These are phyloP conservation scores for Galerucella calmariensis DNA, from an alignment of 2,888 invertebrate genomes.

Conservation along the genomic window DNA sequence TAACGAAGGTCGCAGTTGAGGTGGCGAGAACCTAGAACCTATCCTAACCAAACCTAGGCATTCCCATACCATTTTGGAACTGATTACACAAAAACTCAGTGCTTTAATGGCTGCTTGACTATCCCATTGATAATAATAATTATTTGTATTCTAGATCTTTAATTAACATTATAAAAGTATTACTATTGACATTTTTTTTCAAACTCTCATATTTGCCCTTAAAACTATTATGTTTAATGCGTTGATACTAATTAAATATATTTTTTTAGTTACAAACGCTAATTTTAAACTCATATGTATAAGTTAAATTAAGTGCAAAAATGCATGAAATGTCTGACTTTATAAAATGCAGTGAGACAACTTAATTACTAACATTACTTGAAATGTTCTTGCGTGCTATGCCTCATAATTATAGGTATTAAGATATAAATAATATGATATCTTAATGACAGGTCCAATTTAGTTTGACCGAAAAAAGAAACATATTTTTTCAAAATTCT, in stretches of 20 bases:
- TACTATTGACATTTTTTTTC: too few relatives aligned
- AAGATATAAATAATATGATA: constrained; percentile 39
- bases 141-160: too few relatives aligned
- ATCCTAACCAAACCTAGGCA: too few relatives aligned
- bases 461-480: background rate
- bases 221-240: background rate
- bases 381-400: constrained; percentile 39
- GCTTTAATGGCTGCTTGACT: too few relatives aligned
- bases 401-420: constrained; percentile 38
- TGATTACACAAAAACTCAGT: too few relatives aligned
- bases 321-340: constrained; percentile 40
- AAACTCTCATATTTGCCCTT: too few relatives aligned
- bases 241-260: background rate
- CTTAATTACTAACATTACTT: constrained; percentile 42
- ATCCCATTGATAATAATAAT: too few relatives aligned
- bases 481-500: too few relatives aligned
- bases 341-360: constrained; percentile 42
- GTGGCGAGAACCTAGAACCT: too few relatives aligned
- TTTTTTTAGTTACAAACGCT: background rate
- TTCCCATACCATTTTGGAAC: too few relatives aligned
- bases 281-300: background rate
- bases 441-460: constrained; percentile 34
- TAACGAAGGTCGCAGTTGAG: too few relatives aligned
- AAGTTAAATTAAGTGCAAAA: constrained; percentile 42
- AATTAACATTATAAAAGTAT: too few relatives aligned